Base-by-base conservation (phyloP, 1,140 invertebrate species). In the Drosophila repletoides region DNA sequence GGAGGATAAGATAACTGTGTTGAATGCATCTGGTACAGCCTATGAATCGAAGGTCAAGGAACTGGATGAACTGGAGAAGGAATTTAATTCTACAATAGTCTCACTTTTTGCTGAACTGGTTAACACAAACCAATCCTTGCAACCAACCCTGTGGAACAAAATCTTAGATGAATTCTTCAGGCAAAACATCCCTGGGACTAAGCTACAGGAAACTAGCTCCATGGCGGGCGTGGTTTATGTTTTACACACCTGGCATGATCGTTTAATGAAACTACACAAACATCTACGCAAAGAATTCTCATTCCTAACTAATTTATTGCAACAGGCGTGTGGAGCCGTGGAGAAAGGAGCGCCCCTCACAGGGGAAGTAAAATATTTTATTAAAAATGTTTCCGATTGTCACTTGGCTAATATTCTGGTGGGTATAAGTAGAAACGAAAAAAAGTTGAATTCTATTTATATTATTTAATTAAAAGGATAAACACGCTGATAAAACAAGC, bases 331-430 rank as follows among this genome's bases (percentile, higher is more conserved):
- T 10, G 43, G 31, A 1, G 29, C 66, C 9, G 53, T 75, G 1
- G 29, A 72, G 28, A 36, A 33, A 0, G 79, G 66, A 14, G 19
- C 12, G 1, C 0, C 14, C 1, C 33, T 75, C 3, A 19, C 28
- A 0, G 9, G 31, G 28, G 52, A 76, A 0, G 41, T 81, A 1
- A 36, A 26, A 0, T 55, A 90, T 5, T 89, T 95, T 14, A 91
- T 95, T 10, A 88, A 91, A 40, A 65, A 75, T 48, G 93, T 94
- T 1, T 92, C 93, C 15, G 90, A 92, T 43, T 96, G 95, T 75
- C 95, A 95, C 89, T 91, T 96, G 29, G 88, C 93, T 38, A 92
- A 91, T 5, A 79, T 90, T 36, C 36, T 86, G 21, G 88, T 83
- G 22, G 63, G 70, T 67, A 2, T 12, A 3, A 10, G 0, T 24